Percentiles rank a stretch among this genome's conserved stretches.
Conservation (phyloP, 2,113 vertebrate species). For the Ceyx melanurus region DNA sequence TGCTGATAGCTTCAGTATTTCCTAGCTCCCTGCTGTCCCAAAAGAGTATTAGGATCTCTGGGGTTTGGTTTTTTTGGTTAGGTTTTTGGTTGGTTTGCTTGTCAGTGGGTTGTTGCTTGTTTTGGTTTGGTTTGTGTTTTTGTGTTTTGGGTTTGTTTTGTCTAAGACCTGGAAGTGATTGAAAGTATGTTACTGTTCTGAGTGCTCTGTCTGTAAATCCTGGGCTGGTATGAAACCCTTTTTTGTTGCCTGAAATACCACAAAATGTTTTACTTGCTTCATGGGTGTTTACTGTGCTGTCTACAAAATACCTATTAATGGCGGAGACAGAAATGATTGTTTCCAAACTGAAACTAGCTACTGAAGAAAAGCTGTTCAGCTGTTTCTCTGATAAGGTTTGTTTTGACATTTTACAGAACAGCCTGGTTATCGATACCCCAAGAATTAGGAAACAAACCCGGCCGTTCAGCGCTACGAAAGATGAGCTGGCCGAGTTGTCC, state of each 20-base stretch:
- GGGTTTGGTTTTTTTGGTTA: no score
- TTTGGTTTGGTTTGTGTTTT: no score
- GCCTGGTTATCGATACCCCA: constrained; percentile 97
- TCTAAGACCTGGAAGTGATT: not conserved
- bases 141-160: not conserved
- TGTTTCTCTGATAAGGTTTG: not conserved
- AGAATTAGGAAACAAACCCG: constrained; percentile 96
- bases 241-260: not conserved
- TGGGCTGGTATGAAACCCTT: not conserved
- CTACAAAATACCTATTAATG: not conserved
- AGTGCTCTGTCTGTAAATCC: not conserved
- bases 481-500: constrained; percentile 93
- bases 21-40: not conserved
- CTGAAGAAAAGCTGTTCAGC: not conserved
- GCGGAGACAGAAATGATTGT: not conserved
- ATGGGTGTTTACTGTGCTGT: not conserved
- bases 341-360: not conserved
- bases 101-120: no score
- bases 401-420: constrained; percentile 85
- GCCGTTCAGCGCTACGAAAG: constrained; percentile 95
- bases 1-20: not conserved
- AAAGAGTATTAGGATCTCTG: not conserved
- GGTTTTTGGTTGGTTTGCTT: no score
- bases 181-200: not conserved
- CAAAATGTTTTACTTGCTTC: not conserved